phyloP scores from a whole-genome alignment of 2,888 invertebrate species.

The Meandrusa payeni region DNA sequence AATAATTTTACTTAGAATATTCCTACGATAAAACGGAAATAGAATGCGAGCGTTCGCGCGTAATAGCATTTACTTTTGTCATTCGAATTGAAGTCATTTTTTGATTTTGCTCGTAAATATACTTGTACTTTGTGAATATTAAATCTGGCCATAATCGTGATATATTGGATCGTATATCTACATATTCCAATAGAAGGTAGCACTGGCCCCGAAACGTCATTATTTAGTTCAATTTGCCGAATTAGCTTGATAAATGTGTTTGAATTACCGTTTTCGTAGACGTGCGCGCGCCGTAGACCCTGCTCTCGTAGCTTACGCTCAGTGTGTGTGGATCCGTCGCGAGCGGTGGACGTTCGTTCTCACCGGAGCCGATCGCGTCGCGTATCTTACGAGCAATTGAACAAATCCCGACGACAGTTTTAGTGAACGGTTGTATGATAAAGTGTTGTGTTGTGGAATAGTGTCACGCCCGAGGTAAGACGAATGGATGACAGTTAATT shows the following conservation, averaged over 20 bases:
- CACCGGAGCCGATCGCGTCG: neutral
- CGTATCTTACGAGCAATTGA: constrained; percentile 15
- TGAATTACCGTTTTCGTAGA: constrained; percentile 69
- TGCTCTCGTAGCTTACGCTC: constrained; percentile 47
- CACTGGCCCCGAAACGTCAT: constrained; percentile 59
- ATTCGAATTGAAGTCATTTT: too few species aligned
- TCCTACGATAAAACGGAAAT: too few species aligned
- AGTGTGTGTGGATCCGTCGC: constrained; percentile 39
- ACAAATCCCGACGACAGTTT: constrained; percentile 23
- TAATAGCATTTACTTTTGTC: too few species aligned
- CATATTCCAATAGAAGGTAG: constrained; percentile 50
- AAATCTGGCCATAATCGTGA: constrained; percentile 19
- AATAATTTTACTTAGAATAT: too few species aligned
- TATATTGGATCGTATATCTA: constrained; percentile 54
- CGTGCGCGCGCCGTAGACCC: constrained; percentile 68
- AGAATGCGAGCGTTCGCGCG: too few species aligned
- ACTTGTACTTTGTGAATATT: neutral
- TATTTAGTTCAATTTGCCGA: constrained; percentile 76
- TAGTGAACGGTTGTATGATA: constrained; percentile 19
- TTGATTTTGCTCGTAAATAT: too few species aligned
- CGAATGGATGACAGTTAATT: neutral
- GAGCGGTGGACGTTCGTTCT: constrained; percentile 24
- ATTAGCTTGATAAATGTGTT: constrained; percentile 77
- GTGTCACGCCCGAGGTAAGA: constrained; percentile 16
- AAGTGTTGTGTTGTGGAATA: constrained; percentile 28